Evolutionary conservation across 2,113 vertebrate genomes (phyloP).

Genomic region (Procapra przewalskii): DNA sequence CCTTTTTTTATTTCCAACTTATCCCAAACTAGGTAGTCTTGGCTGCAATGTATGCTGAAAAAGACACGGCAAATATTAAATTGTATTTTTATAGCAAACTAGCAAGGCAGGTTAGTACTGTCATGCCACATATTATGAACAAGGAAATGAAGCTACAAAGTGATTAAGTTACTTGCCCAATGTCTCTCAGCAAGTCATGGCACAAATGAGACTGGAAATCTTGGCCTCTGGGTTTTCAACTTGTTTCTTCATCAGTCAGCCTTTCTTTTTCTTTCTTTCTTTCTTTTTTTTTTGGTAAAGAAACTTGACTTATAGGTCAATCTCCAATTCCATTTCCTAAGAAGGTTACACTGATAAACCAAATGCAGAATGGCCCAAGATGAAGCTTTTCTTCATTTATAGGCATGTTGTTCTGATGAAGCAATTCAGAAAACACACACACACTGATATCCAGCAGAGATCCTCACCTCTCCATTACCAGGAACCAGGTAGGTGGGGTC

Average conservation of each 20-base stretch:
- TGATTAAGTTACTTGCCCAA: not conserved
- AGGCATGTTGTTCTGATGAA: not conserved
- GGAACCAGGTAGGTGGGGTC: not conserved
- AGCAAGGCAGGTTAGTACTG: not conserved
- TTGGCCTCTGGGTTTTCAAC: conserved; percentile 9
- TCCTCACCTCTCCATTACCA: not conserved
- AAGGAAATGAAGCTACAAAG: conserved; percentile 3
- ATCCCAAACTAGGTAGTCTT: not conserved
- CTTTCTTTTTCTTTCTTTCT: not conserved
- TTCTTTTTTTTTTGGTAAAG: not conserved
- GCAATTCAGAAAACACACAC: not conserved
- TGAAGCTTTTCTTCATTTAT: not conserved
- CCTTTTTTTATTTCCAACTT: not conserved
- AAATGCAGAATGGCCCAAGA: not conserved
- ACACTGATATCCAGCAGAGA: not conserved
- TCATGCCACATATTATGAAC: not conserved
- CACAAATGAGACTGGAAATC: not conserved
- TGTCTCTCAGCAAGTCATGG: conserved; percentile 14
- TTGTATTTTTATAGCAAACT: not conserved
- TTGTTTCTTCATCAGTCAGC: conserved; percentile 1
- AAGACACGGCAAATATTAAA: not conserved
- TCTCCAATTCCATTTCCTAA: not conserved
- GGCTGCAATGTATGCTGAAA: not conserved
- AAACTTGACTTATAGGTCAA: not conserved
- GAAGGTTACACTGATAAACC: not conserved